Evolutionary conservation across 64 coral and sea anemone genomes (phyloP), one percentile per base, ranked within the genome.

Genomic region (Montipora cactus): DNA sequence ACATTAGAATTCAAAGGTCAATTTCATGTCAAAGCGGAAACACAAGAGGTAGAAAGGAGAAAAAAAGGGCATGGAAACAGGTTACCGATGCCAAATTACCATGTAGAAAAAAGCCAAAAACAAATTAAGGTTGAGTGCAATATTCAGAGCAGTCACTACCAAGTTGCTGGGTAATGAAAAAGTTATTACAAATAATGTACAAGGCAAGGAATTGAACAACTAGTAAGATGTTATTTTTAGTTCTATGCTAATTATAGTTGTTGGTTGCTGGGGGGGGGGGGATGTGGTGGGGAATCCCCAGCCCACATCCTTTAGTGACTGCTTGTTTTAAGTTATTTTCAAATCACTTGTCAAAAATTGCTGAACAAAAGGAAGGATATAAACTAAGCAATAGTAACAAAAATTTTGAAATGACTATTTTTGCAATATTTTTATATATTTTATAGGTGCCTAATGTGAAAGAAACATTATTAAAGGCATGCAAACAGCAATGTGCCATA

Each of bases 1-100:
- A 55, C 72, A 89, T 89, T 28, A 76, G 71, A 89, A 78, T 78
- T 59, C 87, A 89, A 55, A 76, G 87, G 87, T 89, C 87, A 50
- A 55, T 77, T 59, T 89, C 72, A 55, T 89, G 87, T 72, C 87
- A 89, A 75, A 89, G 87, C 58, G 87, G 87, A 49, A 57, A 89
- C 71, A 47, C 49, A 52, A 77, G 87, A 55, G 59, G 59, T 16
- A 76, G 73, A 44, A 89, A 77, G 87, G 87, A 89, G 5, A 89
- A 89, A 50, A 20, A 75, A 1, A 55, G 71, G 12, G 71, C 46
- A 89, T 89, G 72, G 72, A 47, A 76, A 89, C 46, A 61, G 37
- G 87, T 89, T 20, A 74, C 87, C 19, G 49, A 89, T 89, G 87
- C 50, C 15, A 89, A 78, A 77, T 73, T 89, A 28, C 71, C 6